These are phyloP conservation scores for Ophion ellenae DNA, from an alignment of 2,888 invertebrate species.

Conservation along the genomic window DNA sequence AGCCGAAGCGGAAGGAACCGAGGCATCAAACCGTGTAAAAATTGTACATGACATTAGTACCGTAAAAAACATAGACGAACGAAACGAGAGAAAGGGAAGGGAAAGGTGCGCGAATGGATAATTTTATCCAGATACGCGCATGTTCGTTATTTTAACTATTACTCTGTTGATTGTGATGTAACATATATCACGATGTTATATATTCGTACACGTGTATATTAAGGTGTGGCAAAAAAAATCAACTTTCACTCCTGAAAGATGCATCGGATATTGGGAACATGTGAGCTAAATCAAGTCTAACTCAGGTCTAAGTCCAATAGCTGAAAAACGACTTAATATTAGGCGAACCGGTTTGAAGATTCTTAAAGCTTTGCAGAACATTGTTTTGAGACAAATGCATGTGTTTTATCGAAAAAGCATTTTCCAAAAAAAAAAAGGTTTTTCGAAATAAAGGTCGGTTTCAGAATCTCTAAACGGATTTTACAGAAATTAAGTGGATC, in stretches of 20 bases:
- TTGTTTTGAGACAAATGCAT: too few species aligned
- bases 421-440: too few species aligned
- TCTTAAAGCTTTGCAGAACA: too few species aligned
- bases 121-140: constrained; percentile 15
- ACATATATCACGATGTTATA: constrained; percentile 71
- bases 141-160: constrained; percentile 68
- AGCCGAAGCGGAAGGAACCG: constrained; percentile 27
- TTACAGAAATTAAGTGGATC: too few species aligned
- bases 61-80: constrained; percentile 21
- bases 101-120: constrained; percentile 4
- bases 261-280: neutral
- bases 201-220: constrained; percentile 14
- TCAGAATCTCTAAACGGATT: too few species aligned
- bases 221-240: neutral
- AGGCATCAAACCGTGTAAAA: constrained; percentile 66
- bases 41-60: constrained; percentile 70
- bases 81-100: constrained; percentile 11
- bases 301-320: neutral
- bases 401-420: too few species aligned
- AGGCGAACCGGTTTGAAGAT: neutral
- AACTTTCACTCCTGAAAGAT: neutral
- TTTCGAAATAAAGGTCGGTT: too few species aligned
- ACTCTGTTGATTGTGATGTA: constrained; percentile 77
- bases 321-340: neutral
- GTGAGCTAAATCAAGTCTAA: neutral